Evolutionary conservation across 2,797 vertebrate species (phyloP).

Genomic region (Ambastaia sidthimunki): DNA sequence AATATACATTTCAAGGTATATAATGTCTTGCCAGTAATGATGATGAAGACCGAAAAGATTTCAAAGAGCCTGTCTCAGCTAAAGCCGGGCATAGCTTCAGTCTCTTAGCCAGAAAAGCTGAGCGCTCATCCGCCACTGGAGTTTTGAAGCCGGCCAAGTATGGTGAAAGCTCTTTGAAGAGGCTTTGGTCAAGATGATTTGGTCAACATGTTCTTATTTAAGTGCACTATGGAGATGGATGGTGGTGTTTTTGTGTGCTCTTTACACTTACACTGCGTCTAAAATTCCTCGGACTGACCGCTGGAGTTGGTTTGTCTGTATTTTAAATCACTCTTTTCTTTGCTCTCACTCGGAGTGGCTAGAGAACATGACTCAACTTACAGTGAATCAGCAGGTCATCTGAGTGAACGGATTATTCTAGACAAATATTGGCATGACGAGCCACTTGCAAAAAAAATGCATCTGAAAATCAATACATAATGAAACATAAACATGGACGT

Average conservation of each 20-base stretch:
- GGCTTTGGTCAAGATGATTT: constrained; percentile 60
- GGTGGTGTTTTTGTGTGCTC: neutral
- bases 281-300: constrained; percentile 58
- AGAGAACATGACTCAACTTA: constrained; percentile 65
- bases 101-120: constrained; percentile 34
- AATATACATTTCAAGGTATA: constrained; percentile 60
- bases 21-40: constrained; percentile 53
- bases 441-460: constrained; percentile 54
- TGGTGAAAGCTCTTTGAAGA: constrained; percentile 68
- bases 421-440: constrained; percentile 54
- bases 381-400: constrained; percentile 55
- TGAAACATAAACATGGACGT: constrained; percentile 69
- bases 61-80: constrained; percentile 39
- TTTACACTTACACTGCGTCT: constrained; percentile 31
- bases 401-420: constrained; percentile 51
- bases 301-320: constrained; percentile 71
- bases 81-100: constrained; percentile 44
- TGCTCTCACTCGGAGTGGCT: constrained; percentile 69
- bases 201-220: constrained; percentile 58
- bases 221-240: constrained; percentile 12
- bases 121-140: constrained; percentile 57
- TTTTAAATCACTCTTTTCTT: constrained; percentile 72
- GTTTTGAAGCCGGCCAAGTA: constrained; percentile 60
- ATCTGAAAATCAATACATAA: constrained; percentile 70
- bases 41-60: constrained; percentile 37